phyloP scores from a whole-genome alignment of 2,888 invertebrate genomes.

The Ecliptopera silaceata region DNA sequence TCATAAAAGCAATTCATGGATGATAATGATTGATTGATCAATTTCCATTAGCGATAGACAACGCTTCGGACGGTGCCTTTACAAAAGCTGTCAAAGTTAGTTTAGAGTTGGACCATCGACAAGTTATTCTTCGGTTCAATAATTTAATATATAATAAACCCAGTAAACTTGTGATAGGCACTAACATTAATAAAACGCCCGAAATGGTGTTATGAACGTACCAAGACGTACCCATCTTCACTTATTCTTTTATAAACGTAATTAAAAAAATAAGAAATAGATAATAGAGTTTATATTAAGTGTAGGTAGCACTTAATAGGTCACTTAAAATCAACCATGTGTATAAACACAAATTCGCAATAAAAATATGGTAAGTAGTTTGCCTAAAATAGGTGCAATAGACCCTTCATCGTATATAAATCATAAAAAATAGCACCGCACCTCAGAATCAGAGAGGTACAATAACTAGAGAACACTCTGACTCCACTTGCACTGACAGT shows the following conservation, averaged over 20 bases:
- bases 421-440: constrained; percentile 32
- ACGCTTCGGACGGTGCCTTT: constrained; percentile 42
- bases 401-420: constrained; percentile 25
- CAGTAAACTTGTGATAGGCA: too few relatives aligned
- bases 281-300: too few relatives aligned
- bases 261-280: too few relatives aligned
- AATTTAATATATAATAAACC: constrained; percentile 11
- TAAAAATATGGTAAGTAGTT: constrained; percentile 1
- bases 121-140: constrained; percentile 27
- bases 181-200: too few relatives aligned
- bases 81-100: constrained; percentile 53
- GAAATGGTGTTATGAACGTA: too few relatives aligned
- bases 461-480: neutral
- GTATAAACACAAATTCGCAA: too few relatives aligned
- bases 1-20: constrained; percentile 31
- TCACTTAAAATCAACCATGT: too few relatives aligned
- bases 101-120: constrained; percentile 39
- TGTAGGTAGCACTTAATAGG: too few relatives aligned
- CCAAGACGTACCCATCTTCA: too few relatives aligned
- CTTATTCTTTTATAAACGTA: too few relatives aligned
- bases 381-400: constrained; percentile 20
- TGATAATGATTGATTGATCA: constrained; percentile 50
- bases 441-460: constrained; percentile 10
- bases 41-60: constrained; percentile 44
- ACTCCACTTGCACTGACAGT: neutral